These are phyloP conservation scores for Parus major DNA, from an alignment of 2,113 vertebrate species.

Conservation along the genomic window DNA sequence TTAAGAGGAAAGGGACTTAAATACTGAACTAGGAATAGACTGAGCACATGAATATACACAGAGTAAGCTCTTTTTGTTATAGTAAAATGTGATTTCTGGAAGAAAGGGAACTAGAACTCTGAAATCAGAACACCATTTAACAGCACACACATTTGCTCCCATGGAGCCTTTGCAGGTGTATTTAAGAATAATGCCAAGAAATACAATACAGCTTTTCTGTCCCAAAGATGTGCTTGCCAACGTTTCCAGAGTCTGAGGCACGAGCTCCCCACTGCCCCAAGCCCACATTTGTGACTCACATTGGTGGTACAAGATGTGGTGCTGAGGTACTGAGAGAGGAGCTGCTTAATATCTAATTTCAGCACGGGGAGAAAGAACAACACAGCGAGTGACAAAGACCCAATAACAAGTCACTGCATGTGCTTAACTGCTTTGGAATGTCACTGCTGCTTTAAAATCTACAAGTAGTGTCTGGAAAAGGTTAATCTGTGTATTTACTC, in stretches of 20 bases:
- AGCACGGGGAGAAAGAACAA: not conserved
- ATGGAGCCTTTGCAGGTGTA: not conserved
- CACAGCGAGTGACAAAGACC: not conserved
- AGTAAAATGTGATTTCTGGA: not conserved
- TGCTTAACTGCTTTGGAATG: conserved; percentile 59
- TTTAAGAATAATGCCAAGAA: not conserved
- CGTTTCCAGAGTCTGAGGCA: not conserved
- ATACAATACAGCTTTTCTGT: not conserved
- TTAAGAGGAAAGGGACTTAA: not conserved
- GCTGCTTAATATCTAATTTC: not conserved
- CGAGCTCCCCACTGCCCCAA: not conserved
- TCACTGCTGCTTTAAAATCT: conserved; percentile 70
- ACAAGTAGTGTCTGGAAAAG: conserved; percentile 70
- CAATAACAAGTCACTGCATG: conserved; percentile 38
- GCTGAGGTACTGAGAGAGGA: not conserved
- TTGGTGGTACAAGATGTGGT: not conserved
- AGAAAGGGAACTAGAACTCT: not conserved
- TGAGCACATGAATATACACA: not conserved
- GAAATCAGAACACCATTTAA: not conserved
- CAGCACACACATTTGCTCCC: not conserved
- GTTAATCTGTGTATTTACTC: conserved; percentile 75
- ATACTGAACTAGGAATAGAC: not conserved
- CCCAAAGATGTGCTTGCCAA: not conserved
- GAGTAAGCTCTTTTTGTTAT: not conserved
- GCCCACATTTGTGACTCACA: not conserved